Conservation (phyloP, 2,797 vertebrate genomes). For the Poeciliopsis turneri region DNA sequence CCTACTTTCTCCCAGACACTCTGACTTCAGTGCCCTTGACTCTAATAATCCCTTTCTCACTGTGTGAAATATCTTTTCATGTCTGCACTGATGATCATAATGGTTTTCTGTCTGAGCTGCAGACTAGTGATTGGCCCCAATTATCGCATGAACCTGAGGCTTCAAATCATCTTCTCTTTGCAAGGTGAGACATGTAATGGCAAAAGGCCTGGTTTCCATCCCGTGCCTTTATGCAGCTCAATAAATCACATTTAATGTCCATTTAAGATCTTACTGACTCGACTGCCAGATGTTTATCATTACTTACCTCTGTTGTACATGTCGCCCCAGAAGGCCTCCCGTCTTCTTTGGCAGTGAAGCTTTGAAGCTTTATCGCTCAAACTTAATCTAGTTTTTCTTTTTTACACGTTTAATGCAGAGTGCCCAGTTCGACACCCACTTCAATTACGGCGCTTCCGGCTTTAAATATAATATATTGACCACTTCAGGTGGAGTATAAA, state of each 20-base stretch:
- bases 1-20: slow-evolving; percentile 59
- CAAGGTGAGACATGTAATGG: slow-evolving; percentile 72
- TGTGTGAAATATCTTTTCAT: slow-evolving; percentile 75
- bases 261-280: slow-evolving; percentile 61
- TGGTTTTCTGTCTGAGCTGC: slow-evolving; percentile 73
- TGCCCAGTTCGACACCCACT: background rate
- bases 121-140: slow-evolving; percentile 76
- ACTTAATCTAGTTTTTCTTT: slow-evolving; percentile 25
- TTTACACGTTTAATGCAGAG: background rate
- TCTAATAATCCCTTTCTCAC: slow-evolving; percentile 70
- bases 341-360: slow-evolving; percentile 29
- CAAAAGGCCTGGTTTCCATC: slow-evolving; percentile 64
- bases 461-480: slow-evolving; percentile 8
- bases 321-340: slow-evolving; percentile 25
- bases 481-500: background rate
- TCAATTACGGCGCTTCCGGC: slow-evolving; percentile 22
- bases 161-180: slow-evolving; percentile 75
- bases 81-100: slow-evolving; percentile 74
- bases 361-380: slow-evolving; percentile 24
- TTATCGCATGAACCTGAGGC: slow-evolving; percentile 73
- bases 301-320: slow-evolving; percentile 39
- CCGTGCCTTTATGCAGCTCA: slow-evolving; percentile 34
- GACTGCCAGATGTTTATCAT: slow-evolving; percentile 62
- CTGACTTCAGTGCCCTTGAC: slow-evolving; percentile 76
- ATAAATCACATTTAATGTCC: slow-evolving; percentile 69